Percentiles rank a stretch among this genome's conserved stretches.
phyloP scores from a whole-genome alignment of 2,888 invertebrate species.

The Drosophila multiciliata region DNA sequence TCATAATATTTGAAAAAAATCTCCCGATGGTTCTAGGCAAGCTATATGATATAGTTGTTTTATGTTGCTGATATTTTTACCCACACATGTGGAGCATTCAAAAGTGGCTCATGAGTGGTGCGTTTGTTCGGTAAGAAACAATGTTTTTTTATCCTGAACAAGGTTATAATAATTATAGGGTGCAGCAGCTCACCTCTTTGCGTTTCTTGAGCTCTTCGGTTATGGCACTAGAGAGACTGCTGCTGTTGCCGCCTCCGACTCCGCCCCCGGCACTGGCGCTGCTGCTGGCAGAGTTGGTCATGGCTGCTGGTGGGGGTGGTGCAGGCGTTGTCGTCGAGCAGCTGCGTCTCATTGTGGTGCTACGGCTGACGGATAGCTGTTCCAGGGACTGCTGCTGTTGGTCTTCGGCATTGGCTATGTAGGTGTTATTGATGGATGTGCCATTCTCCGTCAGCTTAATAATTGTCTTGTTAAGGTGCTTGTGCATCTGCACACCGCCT shows the following conservation, averaged over 20 bases:
- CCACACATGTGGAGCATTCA: too few species aligned
- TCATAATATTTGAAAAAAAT: fast-evolving
- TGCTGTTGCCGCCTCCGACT: conserved; percentile 80
- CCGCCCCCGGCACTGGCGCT: conserved; percentile 8
- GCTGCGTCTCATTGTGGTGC: conserved; percentile 55
- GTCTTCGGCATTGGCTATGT: conserved; percentile 67
- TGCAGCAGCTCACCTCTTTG: conserved; percentile 86
- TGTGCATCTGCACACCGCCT: conserved; percentile 34
- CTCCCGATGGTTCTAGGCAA: background rate
- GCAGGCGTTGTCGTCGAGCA: conserved; percentile 28
- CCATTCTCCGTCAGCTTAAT: conserved; percentile 90
- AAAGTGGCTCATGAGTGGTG: too few species aligned
- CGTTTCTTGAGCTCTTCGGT: conserved; percentile 89
- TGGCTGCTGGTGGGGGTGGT: conserved; percentile 13
- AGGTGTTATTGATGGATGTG: conserved; percentile 89
- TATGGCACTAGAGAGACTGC: conserved; percentile 88
- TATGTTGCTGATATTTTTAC: background rate
- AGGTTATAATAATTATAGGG: background rate
- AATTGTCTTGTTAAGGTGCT: conserved; percentile 88
- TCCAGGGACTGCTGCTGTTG: conserved; percentile 38
- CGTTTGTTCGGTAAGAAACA: too few species aligned
- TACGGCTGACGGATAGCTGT: conserved; percentile 48
- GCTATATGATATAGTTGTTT: background rate
- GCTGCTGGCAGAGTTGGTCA: conserved; percentile 40
- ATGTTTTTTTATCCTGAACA: conserved; percentile 78